Base-by-base conservation (phyloP, 2,797 vertebrate species). In the Pipistrellus nathusii region DNA sequence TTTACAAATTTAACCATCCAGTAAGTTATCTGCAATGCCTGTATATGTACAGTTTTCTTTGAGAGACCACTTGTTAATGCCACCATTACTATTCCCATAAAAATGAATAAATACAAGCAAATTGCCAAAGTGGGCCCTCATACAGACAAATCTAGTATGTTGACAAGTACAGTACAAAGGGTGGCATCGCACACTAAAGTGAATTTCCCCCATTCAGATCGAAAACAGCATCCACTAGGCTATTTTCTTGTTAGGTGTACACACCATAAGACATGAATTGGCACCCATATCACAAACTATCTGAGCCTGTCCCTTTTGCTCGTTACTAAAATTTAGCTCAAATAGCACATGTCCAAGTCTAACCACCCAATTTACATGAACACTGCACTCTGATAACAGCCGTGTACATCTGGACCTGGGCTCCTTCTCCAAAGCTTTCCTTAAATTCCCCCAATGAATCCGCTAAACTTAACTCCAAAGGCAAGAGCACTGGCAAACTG, bases 241-340 rank as follows among this genome's bases (percentile, higher is more conserved):
- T 90, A 59, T 83, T 85, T 86, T 86, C 94, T 73, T 80, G 15
- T 81, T 83, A 93, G 53, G 71, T 77, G 14, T 53, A 84, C 66
- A 64, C 59, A 41, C 23, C 71, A 87, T 93, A 95, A 96, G 94
- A 86, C 73, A 81, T 59, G 77, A 93, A 94, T 55, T 75, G 80
- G 44, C n/a, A 18, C 77, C 66, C 88, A 18, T 53, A 71, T 78
- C 55, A 81, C 80, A 81, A 81, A 55, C 68, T 53, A 44, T 86
- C 55, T 44, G 35, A 93, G 85, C 53, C 83, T 44, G 44, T 55
- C 59, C 85, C 68, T 93, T 71, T 44, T 81, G 83, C 85, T 92
- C 62, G 71, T 88, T 86, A 86, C 82, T 90, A 80, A 87, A 90
- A 93, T 94, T 80, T 88, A 94, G 73, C 85, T 83, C 62, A 80